Percentiles rank a stretch among this genome's conserved stretches.
These are phyloP conservation scores for Cantharis flavilabris DNA, from an alignment of 2,888 invertebrate species.

Conservation along the genomic window DNA sequence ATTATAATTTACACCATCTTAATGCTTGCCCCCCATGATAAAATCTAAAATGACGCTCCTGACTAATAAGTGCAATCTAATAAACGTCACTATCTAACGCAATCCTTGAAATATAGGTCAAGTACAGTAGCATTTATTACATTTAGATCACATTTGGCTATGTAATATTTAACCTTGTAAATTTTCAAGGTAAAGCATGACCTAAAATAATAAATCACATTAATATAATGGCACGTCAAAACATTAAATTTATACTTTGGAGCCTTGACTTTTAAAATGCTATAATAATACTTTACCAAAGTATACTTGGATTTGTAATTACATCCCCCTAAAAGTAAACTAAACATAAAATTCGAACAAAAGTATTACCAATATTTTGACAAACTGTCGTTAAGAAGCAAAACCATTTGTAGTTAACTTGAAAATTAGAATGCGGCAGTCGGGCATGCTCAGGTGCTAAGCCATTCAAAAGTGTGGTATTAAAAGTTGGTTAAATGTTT, in stretches of 20 bases:
- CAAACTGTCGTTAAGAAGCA: not conserved
- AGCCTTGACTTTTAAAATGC: not conserved
- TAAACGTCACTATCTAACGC: not conserved
- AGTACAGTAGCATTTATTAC: not conserved
- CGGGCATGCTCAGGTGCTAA: conserved; percentile 23
- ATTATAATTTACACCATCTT: too few species aligned
- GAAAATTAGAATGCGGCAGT: conserved; percentile 21
- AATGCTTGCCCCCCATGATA: too few species aligned
- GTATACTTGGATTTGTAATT: not conserved
- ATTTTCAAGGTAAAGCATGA: not conserved
- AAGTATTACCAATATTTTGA: not conserved
- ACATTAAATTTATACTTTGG: not conserved
- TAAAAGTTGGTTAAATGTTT: conserved; percentile 8
- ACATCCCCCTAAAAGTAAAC: not conserved
- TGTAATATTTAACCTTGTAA: not conserved
- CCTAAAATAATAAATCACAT: not conserved
- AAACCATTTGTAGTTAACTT: not conserved
- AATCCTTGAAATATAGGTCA: not conserved
- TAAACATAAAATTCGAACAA: not conserved
- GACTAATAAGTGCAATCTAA: not conserved
- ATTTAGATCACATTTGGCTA: not conserved
- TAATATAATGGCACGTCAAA: not conserved
- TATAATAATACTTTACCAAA: not conserved
- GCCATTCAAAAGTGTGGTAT: conserved; percentile 8
- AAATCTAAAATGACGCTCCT: too few species aligned